phyloP scores from a whole-genome alignment of 2,888 invertebrate species.

The Sesia apiformis region DNA sequence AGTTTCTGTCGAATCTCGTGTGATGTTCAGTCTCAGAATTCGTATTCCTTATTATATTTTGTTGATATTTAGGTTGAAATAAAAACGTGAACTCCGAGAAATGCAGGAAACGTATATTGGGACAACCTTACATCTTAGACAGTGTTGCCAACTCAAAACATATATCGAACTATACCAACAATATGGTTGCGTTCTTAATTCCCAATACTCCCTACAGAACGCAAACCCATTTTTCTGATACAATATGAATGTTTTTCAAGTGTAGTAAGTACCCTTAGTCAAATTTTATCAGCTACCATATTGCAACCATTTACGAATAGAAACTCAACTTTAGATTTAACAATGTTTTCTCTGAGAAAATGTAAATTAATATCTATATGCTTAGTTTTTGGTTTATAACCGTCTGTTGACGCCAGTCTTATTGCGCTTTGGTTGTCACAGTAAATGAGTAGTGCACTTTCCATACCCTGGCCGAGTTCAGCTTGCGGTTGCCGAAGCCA shows the following conservation, averaged over 20 bases:
- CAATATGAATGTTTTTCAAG: conserved; percentile 11
- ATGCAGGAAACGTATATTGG: too few species aligned
- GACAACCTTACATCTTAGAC: too few species aligned
- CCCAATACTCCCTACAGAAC: conserved; percentile 6
- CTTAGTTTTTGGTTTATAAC: conserved; percentile 15
- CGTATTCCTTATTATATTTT: conserved; percentile 26
- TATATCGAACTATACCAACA: too few species aligned
- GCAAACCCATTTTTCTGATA: conserved; percentile 10
- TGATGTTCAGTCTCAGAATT: conserved; percentile 14
- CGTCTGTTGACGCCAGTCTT: conserved; percentile 12
- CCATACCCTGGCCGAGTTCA: conserved; percentile 10
- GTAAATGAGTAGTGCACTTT: conserved; percentile 7
- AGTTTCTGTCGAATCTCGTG: conserved; percentile 3
- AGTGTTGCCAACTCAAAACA: too few species aligned
- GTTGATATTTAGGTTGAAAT: conserved; percentile 13
- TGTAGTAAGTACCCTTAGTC: conserved; percentile 9
- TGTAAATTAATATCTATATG: conserved; percentile 12
- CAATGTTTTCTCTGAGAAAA: conserved; percentile 10
- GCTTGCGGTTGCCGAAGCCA: conserved; percentile 11
- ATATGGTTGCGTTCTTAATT: too few species aligned
- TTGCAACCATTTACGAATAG: conserved; percentile 9
- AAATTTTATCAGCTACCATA: conserved; percentile 12
- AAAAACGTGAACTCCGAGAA: too few species aligned
- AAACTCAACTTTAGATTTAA: conserved; percentile 8
- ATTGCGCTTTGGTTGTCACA: conserved; percentile 18